Percentiles rank a stretch among this genome's conserved stretches.
These are phyloP conservation scores for Pterobdella sp. DNA, from an alignment of 2,888 invertebrate genomes.

Conservation along the genomic window DNA sequence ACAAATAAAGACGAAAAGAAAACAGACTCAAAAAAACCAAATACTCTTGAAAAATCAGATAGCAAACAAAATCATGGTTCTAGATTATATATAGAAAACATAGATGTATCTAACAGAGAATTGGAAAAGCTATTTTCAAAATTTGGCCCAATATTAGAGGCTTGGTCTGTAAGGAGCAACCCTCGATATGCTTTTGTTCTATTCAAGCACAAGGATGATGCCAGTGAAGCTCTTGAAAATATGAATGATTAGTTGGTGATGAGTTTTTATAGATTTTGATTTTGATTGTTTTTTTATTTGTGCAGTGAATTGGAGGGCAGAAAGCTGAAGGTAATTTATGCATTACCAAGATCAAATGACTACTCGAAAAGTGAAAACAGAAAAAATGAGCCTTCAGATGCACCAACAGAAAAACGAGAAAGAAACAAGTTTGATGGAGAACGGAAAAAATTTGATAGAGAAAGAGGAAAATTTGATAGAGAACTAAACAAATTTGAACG, in stretches of 20 bases:
- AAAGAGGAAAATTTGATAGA: too few relatives aligned
- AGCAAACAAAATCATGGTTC: too few relatives aligned
- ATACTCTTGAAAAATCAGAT: too few relatives aligned
- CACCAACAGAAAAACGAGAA: neutral
- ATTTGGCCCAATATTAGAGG: conserved; percentile 3
- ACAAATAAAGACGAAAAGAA: neutral
- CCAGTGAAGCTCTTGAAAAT: neutral
- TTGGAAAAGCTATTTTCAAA: conserved; percentile 9
- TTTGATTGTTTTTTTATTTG: neutral
- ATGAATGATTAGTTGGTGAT: neutral
- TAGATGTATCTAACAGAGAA: conserved; percentile 11
- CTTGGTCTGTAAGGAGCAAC: neutral
- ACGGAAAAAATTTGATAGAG: too few relatives aligned
- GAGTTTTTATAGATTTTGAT: neutral
- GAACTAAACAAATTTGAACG: too few relatives aligned
- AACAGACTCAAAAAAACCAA: too few relatives aligned
- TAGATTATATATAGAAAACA: neutral
- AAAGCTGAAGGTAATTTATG: neutral
- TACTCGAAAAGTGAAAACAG: neutral
- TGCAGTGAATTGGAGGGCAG: neutral
- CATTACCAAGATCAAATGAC: neutral
- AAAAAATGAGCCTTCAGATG: neutral
- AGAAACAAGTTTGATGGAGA: conserved; percentile 9
- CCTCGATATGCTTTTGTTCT: conserved; percentile 2
- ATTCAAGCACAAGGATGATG: conserved; percentile 6